phyloP scores from a whole-genome alignment of 2,113 vertebrate species.

The Manacus vitellinus region DNA sequence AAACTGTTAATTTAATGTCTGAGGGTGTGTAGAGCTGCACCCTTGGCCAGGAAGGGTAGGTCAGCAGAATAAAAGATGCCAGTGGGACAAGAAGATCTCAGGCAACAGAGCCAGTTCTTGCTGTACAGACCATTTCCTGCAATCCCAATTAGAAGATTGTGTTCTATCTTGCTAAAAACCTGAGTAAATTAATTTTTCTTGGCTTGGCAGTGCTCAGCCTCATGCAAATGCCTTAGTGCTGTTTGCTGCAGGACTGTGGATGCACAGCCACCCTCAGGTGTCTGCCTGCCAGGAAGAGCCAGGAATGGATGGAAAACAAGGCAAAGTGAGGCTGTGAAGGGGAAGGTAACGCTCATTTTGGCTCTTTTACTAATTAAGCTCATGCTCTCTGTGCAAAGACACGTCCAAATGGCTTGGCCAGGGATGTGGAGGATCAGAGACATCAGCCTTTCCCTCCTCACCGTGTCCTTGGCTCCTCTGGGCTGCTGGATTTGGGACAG shows the following conservation, averaged over 20 bases:
- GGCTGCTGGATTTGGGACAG: not conserved
- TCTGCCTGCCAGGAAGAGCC: not conserved
- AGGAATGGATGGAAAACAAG: not conserved
- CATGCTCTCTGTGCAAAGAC: not conserved
- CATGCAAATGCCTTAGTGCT: not conserved
- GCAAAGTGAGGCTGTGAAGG: not conserved
- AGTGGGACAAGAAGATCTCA: not conserved
- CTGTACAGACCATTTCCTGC: not conserved
- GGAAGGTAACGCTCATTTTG: not conserved
- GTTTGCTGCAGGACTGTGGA: not conserved
- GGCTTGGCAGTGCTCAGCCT: not conserved
- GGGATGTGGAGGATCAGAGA: not conserved
- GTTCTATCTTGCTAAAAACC: not conserved
- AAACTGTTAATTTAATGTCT: not conserved
- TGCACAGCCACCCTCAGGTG: not conserved
- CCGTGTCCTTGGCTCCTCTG: not conserved
- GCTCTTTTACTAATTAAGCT: not conserved
- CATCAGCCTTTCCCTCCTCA: not conserved
- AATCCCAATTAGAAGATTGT: not conserved
- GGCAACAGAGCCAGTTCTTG: not conserved
- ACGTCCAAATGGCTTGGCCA: not conserved
- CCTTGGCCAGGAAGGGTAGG: not conserved
- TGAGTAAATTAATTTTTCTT: conserved; percentile 7
- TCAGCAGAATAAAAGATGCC: not conserved
- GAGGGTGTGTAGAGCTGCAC: not conserved